phyloP scores from a whole-genome alignment of 2,113 vertebrate genomes.

The Psilopsiagon aymara region DNA sequence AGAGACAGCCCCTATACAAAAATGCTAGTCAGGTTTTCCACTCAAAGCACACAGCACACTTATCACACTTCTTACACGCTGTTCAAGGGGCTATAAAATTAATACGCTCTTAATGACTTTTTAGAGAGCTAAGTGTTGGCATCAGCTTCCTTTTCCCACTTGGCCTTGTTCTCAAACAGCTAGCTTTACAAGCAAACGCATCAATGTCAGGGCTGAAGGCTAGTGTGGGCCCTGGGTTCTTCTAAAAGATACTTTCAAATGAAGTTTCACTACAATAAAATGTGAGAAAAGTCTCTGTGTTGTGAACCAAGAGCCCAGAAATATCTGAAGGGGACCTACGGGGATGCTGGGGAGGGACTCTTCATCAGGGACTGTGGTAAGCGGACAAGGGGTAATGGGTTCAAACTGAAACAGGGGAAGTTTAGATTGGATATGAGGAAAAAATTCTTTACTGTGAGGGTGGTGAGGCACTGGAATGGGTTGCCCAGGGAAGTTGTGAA shows the following conservation, averaged over 20 bases:
- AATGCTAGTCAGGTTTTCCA: not conserved
- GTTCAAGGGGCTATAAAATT: not conserved
- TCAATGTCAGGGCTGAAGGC: not conserved
- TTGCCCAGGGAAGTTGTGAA: no score
- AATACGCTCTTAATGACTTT: not conserved
- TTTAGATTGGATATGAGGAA: no score
- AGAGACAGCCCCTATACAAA: not conserved
- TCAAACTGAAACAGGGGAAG: no score
- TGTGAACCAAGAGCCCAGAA: not conserved
- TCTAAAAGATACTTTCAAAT: not conserved
- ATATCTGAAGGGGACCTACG: not conserved
- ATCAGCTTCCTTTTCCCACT: not conserved
- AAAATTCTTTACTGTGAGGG: no score
- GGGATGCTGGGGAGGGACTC: no score
- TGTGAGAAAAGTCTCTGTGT: not conserved
- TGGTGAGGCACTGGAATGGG: no score
- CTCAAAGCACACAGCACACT: not conserved
- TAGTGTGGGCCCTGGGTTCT: not conserved
- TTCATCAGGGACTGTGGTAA: no score
- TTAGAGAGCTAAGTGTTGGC: not conserved
- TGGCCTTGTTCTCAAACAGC: not conserved
- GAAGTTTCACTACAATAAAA: not conserved
- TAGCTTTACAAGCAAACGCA: not conserved
- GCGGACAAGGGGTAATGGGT: no score
- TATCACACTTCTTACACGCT: not conserved